Conservation (phyloP, 2,797 vertebrate genomes). For the Gallinago solitaria region DNA sequence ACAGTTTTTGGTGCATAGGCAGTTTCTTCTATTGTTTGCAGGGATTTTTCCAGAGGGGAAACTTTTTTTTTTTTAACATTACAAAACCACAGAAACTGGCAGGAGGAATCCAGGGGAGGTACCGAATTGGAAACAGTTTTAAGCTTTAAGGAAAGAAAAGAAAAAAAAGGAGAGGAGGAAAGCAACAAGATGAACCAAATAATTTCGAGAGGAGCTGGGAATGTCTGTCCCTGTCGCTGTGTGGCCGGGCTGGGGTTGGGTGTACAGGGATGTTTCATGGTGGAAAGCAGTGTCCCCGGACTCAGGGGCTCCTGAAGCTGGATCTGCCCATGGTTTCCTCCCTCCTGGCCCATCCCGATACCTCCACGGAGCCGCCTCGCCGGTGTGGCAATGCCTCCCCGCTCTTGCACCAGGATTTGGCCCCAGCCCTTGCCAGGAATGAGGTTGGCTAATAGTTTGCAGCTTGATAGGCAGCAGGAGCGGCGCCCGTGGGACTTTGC, state of each 20-base stretch:
- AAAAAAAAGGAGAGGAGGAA: not conserved
- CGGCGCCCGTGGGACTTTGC: not conserved
- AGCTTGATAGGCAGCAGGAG: constrained; percentile 6
- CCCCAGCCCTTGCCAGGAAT: constrained; percentile 23
- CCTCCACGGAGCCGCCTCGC: not conserved
- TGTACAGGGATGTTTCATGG: not conserved
- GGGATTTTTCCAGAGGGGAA: constrained; percentile 70
- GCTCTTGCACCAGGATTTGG: constrained; percentile 29
- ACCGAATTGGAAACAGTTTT: constrained; percentile 3
- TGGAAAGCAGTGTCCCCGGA: not conserved
- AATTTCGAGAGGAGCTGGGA: not conserved
- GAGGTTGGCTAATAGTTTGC: constrained; percentile 3
- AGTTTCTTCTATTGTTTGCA: constrained; percentile 66
- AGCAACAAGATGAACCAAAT: not conserved
- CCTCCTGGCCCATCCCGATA: not conserved
- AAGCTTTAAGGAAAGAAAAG: not conserved
- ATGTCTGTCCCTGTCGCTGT: not conserved
- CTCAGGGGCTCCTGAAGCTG: not conserved
- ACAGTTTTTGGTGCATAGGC: constrained; percentile 55
- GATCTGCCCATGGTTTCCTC: not conserved
- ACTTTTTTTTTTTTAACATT: constrained; percentile 27
- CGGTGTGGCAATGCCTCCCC: constrained; percentile 31
- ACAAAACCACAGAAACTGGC: constrained; percentile 62
- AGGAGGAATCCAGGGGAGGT: constrained; percentile 37
- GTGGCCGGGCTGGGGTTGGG: not conserved